Evolutionary conservation across 2,113 vertebrate species (phyloP).

Genomic region (Rhynchomys soricoides): DNA sequence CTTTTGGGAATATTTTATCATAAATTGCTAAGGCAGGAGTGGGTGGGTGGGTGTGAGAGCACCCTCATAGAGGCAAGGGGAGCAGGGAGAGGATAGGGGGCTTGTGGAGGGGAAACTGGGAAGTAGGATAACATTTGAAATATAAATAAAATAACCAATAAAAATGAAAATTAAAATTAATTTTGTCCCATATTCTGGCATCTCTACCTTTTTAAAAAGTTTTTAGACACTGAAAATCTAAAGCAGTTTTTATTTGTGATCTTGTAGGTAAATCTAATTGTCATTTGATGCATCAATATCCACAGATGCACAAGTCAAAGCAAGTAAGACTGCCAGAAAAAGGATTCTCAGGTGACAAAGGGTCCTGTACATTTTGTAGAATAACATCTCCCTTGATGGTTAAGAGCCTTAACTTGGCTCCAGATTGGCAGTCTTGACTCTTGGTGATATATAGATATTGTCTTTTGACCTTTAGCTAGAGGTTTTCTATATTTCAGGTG

Average conservation of each 20-base stretch:
- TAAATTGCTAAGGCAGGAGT: too few relatives aligned
- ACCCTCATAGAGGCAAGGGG: too few relatives aligned
- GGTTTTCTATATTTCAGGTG: not conserved
- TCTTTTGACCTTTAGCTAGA: not conserved
- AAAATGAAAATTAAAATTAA: too few relatives aligned
- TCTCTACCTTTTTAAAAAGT: not conserved
- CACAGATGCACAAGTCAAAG: not conserved
- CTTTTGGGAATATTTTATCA: not conserved
- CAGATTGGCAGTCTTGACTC: not conserved
- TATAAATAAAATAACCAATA: too few relatives aligned
- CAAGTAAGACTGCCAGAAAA: not conserved
- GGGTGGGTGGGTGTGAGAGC: rapidly evolving
- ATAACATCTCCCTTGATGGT: not conserved
- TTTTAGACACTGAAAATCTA: not conserved
- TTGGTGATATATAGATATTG: not conserved
- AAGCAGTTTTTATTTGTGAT: not conserved
- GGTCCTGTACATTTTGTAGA: not conserved
- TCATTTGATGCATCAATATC: not conserved
- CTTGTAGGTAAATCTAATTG: not conserved
- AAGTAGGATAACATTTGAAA: too few relatives aligned
- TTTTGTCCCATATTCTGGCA: not conserved
- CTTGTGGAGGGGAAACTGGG: too few relatives aligned
- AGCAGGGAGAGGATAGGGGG: too few relatives aligned
- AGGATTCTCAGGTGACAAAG: not conserved
- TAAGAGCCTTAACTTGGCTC: not conserved